Conservation (phyloP, 2,888 invertebrate species). For the Melanchra persicariae region DNA sequence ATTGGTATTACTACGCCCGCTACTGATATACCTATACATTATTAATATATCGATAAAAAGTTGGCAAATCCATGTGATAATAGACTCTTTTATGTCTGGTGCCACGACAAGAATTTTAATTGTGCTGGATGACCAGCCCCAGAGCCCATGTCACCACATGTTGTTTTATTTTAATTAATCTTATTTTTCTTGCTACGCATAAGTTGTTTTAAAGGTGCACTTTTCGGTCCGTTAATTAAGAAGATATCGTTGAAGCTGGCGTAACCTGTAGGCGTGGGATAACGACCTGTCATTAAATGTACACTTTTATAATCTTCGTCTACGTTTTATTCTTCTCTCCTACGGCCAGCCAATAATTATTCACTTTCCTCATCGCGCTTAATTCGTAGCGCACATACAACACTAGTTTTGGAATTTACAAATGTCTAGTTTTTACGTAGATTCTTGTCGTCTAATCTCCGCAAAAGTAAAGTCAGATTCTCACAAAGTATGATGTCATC, state of each 20-base stretch:
- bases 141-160: slow-evolving; percentile 44
- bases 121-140: slow-evolving; percentile 44
- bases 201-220: slow-evolving; percentile 56
- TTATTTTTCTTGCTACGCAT: slow-evolving; percentile 49
- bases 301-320: slow-evolving; percentile 34
- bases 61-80: slow-evolving; percentile 57
- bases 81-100: slow-evolving; percentile 55
- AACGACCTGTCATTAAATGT: slow-evolving; percentile 37
- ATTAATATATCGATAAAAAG: slow-evolving; percentile 54
- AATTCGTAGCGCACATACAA: neutral
- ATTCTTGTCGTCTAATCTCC: neutral
- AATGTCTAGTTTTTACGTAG: neutral
- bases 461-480: slow-evolving; percentile 5
- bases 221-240: slow-evolving; percentile 58
- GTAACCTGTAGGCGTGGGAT: slow-evolving; percentile 46
- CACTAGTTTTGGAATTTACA: slow-evolving; percentile 1
- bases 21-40: slow-evolving; percentile 39
- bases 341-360: slow-evolving; percentile 3
- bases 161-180: slow-evolving; percentile 49
- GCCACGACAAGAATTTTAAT: slow-evolving; percentile 60
- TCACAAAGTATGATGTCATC: slow-evolving; percentile 30
- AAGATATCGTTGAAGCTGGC: slow-evolving; percentile 40
- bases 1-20: slow-evolving; percentile 55
- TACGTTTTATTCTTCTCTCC: slow-evolving; percentile 15
- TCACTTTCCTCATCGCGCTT: slow-evolving; percentile 25